A percentile compares a stretch with the other conserved stretches of the same genome.
phyloP scores from a whole-genome alignment of 2,113 vertebrate genomes.

The Balaenoptera acutorostrata region DNA sequence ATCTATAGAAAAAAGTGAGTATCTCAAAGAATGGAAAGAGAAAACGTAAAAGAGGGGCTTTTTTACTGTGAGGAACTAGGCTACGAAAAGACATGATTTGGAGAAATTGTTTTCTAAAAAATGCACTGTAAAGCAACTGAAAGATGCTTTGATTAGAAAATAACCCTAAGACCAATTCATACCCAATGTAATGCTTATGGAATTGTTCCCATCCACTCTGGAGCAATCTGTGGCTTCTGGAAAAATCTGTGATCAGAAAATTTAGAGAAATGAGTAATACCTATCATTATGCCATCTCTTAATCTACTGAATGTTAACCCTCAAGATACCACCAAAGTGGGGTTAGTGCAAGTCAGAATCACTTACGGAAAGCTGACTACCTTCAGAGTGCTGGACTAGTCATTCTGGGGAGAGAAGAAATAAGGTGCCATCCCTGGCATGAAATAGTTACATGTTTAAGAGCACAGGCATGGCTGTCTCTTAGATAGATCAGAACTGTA shows the following conservation, averaged over 20 bases:
- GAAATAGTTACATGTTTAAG: not conserved
- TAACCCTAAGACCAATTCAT: not conserved
- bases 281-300: not conserved
- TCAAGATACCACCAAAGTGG: not conserved
- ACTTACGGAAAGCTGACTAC: not conserved
- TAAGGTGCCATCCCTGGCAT: not conserved
- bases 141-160: not conserved
- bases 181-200: not conserved
- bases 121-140: not conserved
- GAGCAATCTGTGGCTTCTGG: not conserved
- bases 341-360: not conserved
- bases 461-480: no score
- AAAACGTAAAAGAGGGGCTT: not conserved
- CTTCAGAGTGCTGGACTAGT: not conserved
- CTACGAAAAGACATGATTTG: not conserved
- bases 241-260: constrained; percentile 23
- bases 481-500: not conserved
- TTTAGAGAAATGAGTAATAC: not conserved
- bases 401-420: not conserved
- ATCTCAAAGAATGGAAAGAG: not conserved
- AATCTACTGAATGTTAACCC: not conserved
- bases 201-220: not conserved
- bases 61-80: not conserved
- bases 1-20: not conserved
- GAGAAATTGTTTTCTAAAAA: constrained; percentile 3